phyloP scores from a whole-genome alignment of 2,888 invertebrate species.

The Nebria brevicollis region DNA sequence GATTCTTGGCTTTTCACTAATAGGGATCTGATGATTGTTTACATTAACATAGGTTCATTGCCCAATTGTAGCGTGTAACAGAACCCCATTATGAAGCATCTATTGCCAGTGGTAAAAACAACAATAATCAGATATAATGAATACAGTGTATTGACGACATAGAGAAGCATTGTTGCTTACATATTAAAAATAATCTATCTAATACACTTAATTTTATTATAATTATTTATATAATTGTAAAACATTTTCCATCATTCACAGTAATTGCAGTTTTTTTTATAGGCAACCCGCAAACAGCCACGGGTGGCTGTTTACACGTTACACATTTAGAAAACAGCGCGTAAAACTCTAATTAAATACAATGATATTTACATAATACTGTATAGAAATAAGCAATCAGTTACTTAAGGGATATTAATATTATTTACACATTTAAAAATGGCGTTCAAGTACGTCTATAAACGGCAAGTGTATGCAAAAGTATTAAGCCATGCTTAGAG shows the following conservation, averaged over 20 bases:
- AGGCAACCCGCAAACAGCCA: not conserved
- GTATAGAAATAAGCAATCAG: constrained; percentile 42
- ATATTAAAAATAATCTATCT: constrained; percentile 60
- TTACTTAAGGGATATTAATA: constrained; percentile 46
- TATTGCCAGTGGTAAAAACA: constrained; percentile 33
- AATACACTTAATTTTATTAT: constrained; percentile 50
- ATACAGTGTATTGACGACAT: constrained; percentile 59
- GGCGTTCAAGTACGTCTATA: constrained; percentile 57
- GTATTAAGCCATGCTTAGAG: constrained; percentile 10
- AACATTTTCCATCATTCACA: constrained; percentile 28
- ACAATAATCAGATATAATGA: constrained; percentile 27
- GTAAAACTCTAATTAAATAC: constrained; percentile 39
- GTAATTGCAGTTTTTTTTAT: constrained; percentile 9
- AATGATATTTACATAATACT: constrained; percentile 47
- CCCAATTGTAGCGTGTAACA: not conserved
- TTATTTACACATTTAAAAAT: constrained; percentile 56
- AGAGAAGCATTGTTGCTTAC: constrained; percentile 60
- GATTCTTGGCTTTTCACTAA: not conserved
- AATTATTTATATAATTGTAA: constrained; percentile 38
- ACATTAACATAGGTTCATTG: no score
- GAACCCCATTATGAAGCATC: not conserved
- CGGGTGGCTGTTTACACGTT: no score
- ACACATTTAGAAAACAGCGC: constrained; percentile 14
- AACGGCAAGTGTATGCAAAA: constrained; percentile 58
- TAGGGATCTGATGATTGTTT: not conserved